Evolutionary conservation across 2,797 vertebrate species (phyloP), one percentile per base, ranked within the genome.

Genomic region (Saxicola maurus): DNA sequence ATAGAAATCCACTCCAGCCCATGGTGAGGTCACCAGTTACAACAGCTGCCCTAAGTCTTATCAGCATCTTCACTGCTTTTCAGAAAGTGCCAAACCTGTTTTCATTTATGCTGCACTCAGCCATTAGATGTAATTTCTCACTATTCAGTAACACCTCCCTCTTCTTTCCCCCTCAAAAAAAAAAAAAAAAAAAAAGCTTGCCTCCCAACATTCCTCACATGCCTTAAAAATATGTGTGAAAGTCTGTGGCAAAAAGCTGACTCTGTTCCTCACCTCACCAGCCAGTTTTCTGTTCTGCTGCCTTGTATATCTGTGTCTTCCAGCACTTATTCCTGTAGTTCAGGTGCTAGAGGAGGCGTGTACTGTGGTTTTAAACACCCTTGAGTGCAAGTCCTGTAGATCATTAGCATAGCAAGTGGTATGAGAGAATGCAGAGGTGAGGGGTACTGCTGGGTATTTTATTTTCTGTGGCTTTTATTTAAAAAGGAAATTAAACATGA

Each of bases 141-240:
- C 69, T 33, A 21, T 80, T 81, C 60, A 33, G 18, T 68, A 68
- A 42, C 68, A 51, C 30, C 30, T 71, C 35, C 25, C 5, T 59
- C 53, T 82, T 43, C 33, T 53, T 17, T 5, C 13, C 13, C 11
- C 2, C 2, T 5, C 6, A 0, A 31, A n/a, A 28, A 14, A 10
- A 38, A 43, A 43, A 30, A 52, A 45, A 30, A 7, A 57, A 56
- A 16, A 57, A 55, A 67, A 92, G 11, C 75, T 76, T 53, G 84
- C 90, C 10, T 67, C 43, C 68, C 91, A 82, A 3, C 84, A 82
- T 95, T 95, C 86, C 75, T 88, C 20, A 85, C 88, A 40, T 72
- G 61, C 80, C 84, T 82, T 59, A 57, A 7, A 57, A 75, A 72
- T 89, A 71, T 24, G 52, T 93, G 53, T 87, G 56, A 53, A 49